These are phyloP conservation scores for Perizoma flavofasciatum DNA, from an alignment of 2,888 invertebrate species.

Conservation along the genomic window DNA sequence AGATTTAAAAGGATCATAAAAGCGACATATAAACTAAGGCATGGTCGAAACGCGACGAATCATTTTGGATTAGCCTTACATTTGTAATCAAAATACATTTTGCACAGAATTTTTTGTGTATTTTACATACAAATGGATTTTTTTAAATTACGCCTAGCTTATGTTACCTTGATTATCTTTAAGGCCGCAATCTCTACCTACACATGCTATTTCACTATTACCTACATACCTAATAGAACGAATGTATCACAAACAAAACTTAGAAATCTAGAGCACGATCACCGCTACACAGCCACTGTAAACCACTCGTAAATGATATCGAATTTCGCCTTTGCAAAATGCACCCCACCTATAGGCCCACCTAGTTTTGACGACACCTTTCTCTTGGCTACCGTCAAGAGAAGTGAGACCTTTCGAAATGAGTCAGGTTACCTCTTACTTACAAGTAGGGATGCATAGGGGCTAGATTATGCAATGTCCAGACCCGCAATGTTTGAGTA, in stretches of 20 bases:
- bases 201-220: no score
- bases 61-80: no score
- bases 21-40: no score
- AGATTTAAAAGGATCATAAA: no score
- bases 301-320: slow-evolving; percentile 16
- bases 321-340: slow-evolving; percentile 13
- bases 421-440: slow-evolving; percentile 48
- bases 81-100: no score
- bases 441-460: slow-evolving; percentile 74
- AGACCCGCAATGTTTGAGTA: slow-evolving; percentile 60
- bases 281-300: slow-evolving; percentile 1
- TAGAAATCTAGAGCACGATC: slow-evolving; percentile 1
- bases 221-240: no score
- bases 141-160: no score
- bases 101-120: no score
- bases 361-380: slow-evolving; percentile 53
- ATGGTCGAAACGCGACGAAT: no score
- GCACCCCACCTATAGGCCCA: slow-evolving; percentile 66
- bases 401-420: slow-evolving; percentile 59
- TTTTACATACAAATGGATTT: no score
- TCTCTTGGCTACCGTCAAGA: slow-evolving; percentile 41
- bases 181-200: no score
- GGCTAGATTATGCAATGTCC: slow-evolving; percentile 73
- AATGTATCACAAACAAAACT: neutral
- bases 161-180: no score